phyloP scores from a whole-genome alignment of 2,113 vertebrate species.

The Onychostoma macrolepis region DNA sequence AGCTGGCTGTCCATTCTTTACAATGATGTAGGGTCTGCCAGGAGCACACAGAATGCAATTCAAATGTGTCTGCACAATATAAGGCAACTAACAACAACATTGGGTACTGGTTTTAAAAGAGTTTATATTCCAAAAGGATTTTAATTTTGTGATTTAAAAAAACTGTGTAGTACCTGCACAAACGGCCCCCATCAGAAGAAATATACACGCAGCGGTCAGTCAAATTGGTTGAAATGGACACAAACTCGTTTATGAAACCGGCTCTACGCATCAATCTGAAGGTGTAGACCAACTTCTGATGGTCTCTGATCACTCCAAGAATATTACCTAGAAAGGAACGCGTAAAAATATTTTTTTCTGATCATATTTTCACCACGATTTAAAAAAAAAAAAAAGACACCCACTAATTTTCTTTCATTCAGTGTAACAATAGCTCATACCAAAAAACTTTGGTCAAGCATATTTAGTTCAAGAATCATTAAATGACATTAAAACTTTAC shows the following conservation, averaged over 20 bases:
- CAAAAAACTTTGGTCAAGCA: too few relatives aligned
- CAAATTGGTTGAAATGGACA: slow-evolving; percentile 97
- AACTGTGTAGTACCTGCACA: slow-evolving; percentile 84
- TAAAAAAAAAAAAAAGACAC: too few relatives aligned
- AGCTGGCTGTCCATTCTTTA: slow-evolving; percentile 91
- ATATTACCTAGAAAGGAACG: slow-evolving; percentile 85
- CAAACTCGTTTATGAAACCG: slow-evolving; percentile 96
- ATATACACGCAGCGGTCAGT: slow-evolving; percentile 96
- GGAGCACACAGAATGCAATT: background rate
- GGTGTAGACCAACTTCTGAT: slow-evolving; percentile 89
- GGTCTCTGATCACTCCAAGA: slow-evolving; percentile 92
- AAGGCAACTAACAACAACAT: background rate
- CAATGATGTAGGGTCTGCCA: slow-evolving; percentile 93
- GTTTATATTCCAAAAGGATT: background rate
- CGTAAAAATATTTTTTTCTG: background rate
- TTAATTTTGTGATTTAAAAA: background rate
- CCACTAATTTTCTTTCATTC: too few relatives aligned
- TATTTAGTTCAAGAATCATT: too few relatives aligned
- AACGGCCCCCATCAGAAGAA: slow-evolving; percentile 94
- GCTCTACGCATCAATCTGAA: slow-evolving; percentile 96
- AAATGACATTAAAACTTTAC: too few relatives aligned
- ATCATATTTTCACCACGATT: background rate
- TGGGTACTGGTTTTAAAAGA: background rate
- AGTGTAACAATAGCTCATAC: too few relatives aligned
- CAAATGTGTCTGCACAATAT: background rate